These are phyloP conservation scores for Stegastes partitus DNA, from an alignment of 2,113 vertebrate genomes.

Conservation along the genomic window DNA sequence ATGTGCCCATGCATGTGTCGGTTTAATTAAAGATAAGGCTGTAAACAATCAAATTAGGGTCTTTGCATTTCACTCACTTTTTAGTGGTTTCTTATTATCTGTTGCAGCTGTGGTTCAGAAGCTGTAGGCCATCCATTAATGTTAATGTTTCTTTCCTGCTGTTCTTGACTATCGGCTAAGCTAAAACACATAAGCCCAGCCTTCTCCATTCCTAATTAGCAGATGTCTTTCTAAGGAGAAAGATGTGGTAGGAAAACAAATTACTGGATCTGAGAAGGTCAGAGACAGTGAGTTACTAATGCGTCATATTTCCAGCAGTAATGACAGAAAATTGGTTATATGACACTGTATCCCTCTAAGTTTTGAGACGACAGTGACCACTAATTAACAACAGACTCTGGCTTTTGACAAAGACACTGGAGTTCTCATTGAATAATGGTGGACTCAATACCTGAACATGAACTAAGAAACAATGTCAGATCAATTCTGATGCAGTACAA, in stretches of 20 bases:
- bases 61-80: constrained; percentile 40
- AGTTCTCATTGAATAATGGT: constrained; percentile 17
- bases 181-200: constrained; percentile 26
- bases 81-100: constrained; percentile 62
- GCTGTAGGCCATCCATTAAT: constrained; percentile 47
- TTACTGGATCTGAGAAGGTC: not conserved
- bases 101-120: constrained; percentile 46
- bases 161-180: constrained; percentile 56
- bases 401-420: constrained; percentile 13
- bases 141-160: constrained; percentile 59
- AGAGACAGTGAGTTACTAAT: constrained; percentile 19
- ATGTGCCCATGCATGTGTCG: not conserved
- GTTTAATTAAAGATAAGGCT: constrained; percentile 56
- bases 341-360: not conserved
- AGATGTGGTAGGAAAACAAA: constrained; percentile 10
- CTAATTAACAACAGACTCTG: not conserved
- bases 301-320: constrained; percentile 10
- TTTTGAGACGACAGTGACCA: constrained; percentile 6
- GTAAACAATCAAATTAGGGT: constrained; percentile 51
- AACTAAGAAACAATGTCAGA: constrained; percentile 40
- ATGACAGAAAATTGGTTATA: constrained; percentile 21
- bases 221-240: constrained; percentile 40
- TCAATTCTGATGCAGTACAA: constrained; percentile 3
- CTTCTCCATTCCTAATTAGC: constrained; percentile 37
- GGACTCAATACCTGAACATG: constrained; percentile 14